Base-by-base conservation (phyloP, 2,797 vertebrate species). In the Lophotriccus pileatus region DNA sequence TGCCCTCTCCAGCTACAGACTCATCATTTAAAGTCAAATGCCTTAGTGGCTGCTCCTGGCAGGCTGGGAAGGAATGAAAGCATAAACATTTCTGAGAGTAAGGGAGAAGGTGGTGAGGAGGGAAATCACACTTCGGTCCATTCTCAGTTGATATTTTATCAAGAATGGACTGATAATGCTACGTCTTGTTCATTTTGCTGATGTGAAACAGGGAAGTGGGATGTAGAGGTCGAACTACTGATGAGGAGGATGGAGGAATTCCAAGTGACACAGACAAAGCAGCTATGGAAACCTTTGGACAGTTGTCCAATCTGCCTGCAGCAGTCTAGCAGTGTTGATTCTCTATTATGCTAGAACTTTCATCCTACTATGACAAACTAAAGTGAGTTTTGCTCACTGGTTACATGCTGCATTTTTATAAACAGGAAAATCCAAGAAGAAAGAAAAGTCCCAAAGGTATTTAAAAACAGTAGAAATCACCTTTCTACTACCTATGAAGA, bases 11-110 rank as follows among this genome's bases (percentile, higher is more conserved):
- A 50, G 74, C 67, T 70, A 66, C 39, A 93, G 67, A 67, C 44
- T 79, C 91, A 91, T 93, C 85, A 95, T 91, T 93, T 94, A 92
- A 95, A 95, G 74, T 73, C 83, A 79, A 91, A 90, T n/a, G 58
- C 53, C 34, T 86, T 74, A 64, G 63, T 64, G 55, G 41, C 59
- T 95, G 41, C 24, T 90, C 44, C 82, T 73, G 74, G 58, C 41
- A 92, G 74, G 18, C 14, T 62, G 43, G 22, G 43, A 18, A 79
- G 21, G 27, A 93, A 88, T 30, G 39, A 90, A 93, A 69, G 52
- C 41, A 79, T 41, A 82, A 83, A 83, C 41, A 82, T 34, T 32
- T 79, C 70, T 90, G 52, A 88, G 27, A 77, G 67, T 30, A 34
- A 72, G 49, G 49, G 34, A 59, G 37, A 94, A 90, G 52, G 52